Percentiles rank a stretch among this genome's conserved stretches.
phyloP scores from a whole-genome alignment of 2,888 invertebrate genomes.

The Linnaemya vulpina region DNA sequence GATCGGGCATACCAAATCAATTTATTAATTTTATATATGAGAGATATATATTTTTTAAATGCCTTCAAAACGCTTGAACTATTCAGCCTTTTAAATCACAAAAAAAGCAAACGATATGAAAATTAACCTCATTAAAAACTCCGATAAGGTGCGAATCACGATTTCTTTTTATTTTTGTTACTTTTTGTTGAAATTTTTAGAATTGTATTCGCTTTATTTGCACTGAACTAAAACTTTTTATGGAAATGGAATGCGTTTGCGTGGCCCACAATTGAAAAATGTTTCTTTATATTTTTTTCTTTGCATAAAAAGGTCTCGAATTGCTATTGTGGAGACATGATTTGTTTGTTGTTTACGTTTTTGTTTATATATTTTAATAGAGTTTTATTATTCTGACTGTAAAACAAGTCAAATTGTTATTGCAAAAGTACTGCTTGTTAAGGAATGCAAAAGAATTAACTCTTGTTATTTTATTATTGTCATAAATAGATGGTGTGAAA shows the following conservation, averaged over 20 bases:
- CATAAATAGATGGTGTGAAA: too few relatives aligned
- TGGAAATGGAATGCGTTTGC: conserved; percentile 58
- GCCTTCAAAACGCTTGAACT: neutral
- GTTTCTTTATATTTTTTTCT: conserved; percentile 15
- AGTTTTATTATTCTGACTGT: conserved; percentile 45
- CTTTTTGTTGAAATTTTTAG: neutral
- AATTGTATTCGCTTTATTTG: conserved; percentile 22
- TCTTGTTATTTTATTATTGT: neutral
- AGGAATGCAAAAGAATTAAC: conserved; percentile 13
- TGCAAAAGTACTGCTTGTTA: neutral
- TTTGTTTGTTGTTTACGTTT: conserved; percentile 46
- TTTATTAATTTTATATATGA: neutral
- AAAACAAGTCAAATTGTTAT: conserved; percentile 33
- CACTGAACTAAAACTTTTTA: conserved; percentile 11
- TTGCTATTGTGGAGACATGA: conserved; percentile 44
- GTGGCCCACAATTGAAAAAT: conserved; percentile 41
- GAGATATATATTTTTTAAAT: neutral
- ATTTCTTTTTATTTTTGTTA: conserved; percentile 44
- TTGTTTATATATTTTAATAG: conserved; percentile 22
- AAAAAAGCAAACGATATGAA: conserved; percentile 18
- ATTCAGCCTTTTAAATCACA: neutral
- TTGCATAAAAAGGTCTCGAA: conserved; percentile 31
- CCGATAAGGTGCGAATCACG: conserved; percentile 61
- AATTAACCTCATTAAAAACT: conserved; percentile 41
- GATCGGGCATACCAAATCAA: too few relatives aligned